Evolutionary conservation across 1,140 invertebrate genomes (phyloP).

Genomic region (Leptopilina boulardi): DNA sequence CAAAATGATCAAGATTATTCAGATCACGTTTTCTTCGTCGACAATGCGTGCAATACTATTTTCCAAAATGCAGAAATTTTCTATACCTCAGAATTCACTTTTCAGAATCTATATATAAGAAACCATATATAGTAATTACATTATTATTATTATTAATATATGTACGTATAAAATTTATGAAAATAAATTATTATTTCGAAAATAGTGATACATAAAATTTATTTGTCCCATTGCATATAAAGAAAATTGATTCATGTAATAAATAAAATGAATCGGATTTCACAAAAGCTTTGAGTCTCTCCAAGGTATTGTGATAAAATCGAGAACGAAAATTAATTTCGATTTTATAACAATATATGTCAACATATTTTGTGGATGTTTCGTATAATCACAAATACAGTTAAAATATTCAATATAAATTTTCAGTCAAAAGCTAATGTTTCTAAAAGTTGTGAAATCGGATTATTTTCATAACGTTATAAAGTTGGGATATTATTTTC

Average conservation of each 20-base stretch:
- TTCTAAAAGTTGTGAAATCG: not conserved
- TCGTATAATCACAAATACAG: not conserved
- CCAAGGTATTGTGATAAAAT: not conserved
- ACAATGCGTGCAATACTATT: slow-evolving; percentile 13
- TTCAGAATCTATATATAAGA: not conserved
- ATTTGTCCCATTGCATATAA: not conserved
- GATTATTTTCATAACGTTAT: not conserved
- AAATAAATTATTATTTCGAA: too few species aligned
- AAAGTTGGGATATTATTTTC: too few species aligned
- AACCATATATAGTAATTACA: not conserved
- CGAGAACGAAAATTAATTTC: not conserved
- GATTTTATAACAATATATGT: not conserved
- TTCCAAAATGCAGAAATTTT: not conserved
- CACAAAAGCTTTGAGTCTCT: not conserved
- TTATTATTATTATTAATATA: too few species aligned
- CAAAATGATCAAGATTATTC: slow-evolving; percentile 14
- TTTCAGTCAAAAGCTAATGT: not conserved
- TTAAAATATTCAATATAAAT: not conserved
- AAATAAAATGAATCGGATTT: not conserved
- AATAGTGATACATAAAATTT: too few species aligned
- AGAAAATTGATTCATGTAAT: not conserved
- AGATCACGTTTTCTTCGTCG: slow-evolving; percentile 9
- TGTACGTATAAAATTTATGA: too few species aligned
- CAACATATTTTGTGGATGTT: not conserved
- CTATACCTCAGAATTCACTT: not conserved